Evolutionary conservation across 2,797 vertebrate genomes (phyloP).

Genomic region (Synaphobranchus kaupii): DNA sequence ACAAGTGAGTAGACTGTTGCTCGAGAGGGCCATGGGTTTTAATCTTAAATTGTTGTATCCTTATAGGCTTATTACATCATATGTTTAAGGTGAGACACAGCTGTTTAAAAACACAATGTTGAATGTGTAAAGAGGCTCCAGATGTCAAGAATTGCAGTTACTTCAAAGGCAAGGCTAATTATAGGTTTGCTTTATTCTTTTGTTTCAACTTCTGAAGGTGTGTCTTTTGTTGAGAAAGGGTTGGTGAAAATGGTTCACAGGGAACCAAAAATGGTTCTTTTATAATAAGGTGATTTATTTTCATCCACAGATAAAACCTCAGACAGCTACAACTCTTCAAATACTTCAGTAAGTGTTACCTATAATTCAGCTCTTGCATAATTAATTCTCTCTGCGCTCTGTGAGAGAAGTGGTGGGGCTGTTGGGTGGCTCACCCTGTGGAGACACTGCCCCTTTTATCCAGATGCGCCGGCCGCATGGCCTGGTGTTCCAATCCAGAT

Average conservation of each 20-base stretch:
- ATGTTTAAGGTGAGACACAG: background rate
- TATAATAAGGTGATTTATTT: background rate
- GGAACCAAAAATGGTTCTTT: no score
- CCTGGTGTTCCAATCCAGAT: background rate
- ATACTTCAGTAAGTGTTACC: slow-evolving; percentile 77
- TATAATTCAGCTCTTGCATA: background rate
- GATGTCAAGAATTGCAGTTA: background rate
- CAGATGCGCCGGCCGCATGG: background rate
- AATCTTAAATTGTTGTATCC: background rate
- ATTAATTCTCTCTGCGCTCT: slow-evolving; percentile 2
- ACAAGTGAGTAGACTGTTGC: background rate
- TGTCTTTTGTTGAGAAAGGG: background rate
- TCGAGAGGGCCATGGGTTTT: background rate
- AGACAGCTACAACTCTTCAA: slow-evolving; percentile 85
- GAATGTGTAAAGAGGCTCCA: background rate
- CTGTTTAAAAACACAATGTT: background rate
- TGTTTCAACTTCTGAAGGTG: background rate
- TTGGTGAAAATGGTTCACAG: background rate
- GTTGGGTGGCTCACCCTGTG: background rate
- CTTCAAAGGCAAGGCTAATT: background rate
- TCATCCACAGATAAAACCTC: slow-evolving; percentile 81
- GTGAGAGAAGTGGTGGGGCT: background rate
- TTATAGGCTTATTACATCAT: background rate
- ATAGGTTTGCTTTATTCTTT: background rate
- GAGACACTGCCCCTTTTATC: background rate